phyloP scores from a whole-genome alignment of 2,113 vertebrate genomes.

The Morone chrysops region DNA sequence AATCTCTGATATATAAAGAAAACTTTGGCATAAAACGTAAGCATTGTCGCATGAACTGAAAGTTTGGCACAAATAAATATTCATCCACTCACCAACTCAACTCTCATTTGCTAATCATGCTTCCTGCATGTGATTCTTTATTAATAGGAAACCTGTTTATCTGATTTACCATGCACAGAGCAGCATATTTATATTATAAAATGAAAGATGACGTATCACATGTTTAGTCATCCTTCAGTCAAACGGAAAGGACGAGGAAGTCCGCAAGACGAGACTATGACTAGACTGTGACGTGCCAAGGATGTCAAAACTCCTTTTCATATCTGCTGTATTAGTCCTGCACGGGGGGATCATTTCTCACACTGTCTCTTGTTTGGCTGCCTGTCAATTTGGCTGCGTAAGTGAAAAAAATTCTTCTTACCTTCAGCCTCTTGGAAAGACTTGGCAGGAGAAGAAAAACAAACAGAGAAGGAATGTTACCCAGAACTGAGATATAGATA shows the following conservation, averaged over 20 bases:
- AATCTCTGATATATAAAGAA: neutral
- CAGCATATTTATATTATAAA: too few relatives aligned
- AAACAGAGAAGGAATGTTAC: conserved; percentile 20
- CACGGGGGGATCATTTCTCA: neutral
- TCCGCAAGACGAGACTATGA: conserved; percentile 32
- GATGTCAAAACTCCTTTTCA: conserved; percentile 25
- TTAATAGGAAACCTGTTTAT: neutral
- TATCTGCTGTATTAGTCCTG: neutral
- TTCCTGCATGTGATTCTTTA: neutral
- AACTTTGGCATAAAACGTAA: neutral
- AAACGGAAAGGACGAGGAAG: neutral
- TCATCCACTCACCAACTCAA: neutral
- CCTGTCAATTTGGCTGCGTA: neutral
- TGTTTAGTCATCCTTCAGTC: conserved; percentile 43
- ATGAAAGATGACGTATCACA: neutral
- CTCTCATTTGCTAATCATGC: conserved; percentile 1
- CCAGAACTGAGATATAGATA: neutral
- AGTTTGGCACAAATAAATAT: neutral
- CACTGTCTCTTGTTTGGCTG: neutral
- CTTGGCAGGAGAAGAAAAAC: conserved; percentile 25
- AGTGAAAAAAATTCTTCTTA: conserved; percentile 3
- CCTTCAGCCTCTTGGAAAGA: conserved; percentile 53
- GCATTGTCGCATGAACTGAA: neutral
- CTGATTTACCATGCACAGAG: neutral
- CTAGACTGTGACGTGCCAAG: neutral